Evolutionary conservation across 2,888 invertebrate species (phyloP).

Genomic region (Drosophila subquinaria): DNA sequence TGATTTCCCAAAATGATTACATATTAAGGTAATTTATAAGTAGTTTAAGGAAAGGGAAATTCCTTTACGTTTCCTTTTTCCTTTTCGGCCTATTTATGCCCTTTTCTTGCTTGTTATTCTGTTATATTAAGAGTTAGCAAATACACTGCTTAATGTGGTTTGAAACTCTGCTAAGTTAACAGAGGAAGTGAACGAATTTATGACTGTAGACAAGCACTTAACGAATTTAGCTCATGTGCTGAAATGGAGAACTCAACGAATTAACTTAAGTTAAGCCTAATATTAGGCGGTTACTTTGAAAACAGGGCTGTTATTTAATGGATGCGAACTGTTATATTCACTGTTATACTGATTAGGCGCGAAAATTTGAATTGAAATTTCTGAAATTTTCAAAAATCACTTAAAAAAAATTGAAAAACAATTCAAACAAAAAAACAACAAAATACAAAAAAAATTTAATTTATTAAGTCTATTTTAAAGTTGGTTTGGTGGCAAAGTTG

Average conservation of each 20-base stretch:
- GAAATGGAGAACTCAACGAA: conserved; percentile 2
- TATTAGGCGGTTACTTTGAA: too few relatives aligned
- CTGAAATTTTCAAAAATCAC: too few relatives aligned
- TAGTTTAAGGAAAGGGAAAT: not conserved
- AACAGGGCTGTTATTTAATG: not conserved
- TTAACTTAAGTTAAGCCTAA: not conserved
- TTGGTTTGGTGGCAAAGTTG: too few relatives aligned
- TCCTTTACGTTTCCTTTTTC: not conserved
- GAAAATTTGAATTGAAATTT: too few relatives aligned
- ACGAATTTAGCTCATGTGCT: conserved; percentile 8
- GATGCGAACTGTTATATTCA: not conserved
- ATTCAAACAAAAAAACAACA: too few relatives aligned
- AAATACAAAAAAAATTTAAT: too few relatives aligned
- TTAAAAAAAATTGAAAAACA: too few relatives aligned
- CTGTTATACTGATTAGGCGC: too few relatives aligned
- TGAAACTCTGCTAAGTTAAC: conserved; percentile 4
- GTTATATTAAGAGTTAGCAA: not conserved
- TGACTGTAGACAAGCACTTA: not conserved
- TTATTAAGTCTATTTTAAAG: too few relatives aligned
- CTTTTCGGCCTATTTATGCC: conserved; percentile 34
- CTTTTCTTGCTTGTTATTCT: conserved; percentile 2
- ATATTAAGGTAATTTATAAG: not conserved
- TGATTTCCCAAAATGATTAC: not conserved
- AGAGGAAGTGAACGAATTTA: not conserved
- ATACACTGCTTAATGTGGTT: not conserved